A percentile compares a stretch with the other conserved stretches of the same genome.
Evolutionary conservation across 2,113 vertebrate genomes (phyloP).

Genomic region (Syngnathus scovelli): DNA sequence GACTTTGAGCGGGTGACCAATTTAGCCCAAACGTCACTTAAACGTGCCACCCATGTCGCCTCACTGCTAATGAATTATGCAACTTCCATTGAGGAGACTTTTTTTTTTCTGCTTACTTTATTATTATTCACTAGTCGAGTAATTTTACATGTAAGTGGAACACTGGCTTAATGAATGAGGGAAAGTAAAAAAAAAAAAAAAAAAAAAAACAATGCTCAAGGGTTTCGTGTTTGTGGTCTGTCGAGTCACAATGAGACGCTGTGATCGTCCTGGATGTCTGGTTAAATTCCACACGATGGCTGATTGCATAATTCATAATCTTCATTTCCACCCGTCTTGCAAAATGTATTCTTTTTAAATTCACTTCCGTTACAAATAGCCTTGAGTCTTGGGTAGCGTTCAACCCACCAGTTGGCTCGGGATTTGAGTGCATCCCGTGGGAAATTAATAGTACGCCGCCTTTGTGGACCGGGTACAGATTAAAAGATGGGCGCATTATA

Average conservation of each 20-base stretch:
- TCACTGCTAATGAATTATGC: background rate
- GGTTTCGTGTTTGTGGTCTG: constrained; percentile 5
- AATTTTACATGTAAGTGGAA: background rate
- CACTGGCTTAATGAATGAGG: background rate
- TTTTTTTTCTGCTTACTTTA: background rate
- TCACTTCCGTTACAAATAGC: constrained; percentile 17
- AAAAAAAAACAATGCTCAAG: constrained; percentile 1
- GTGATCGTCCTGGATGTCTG: constrained; percentile 4
- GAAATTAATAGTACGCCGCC: constrained; percentile 64
- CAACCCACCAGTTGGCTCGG: constrained; percentile 17
- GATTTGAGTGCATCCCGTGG: constrained; percentile 55
- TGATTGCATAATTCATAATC: constrained; percentile 35
- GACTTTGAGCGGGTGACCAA: background rate
- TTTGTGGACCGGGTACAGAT: constrained; percentile 66
- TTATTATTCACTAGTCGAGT: background rate
- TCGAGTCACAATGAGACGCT: constrained; percentile 13
- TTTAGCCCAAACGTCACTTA: background rate
- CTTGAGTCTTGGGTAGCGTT: constrained; percentile 15
- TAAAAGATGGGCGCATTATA: constrained; percentile 60
- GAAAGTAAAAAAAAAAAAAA: constrained; percentile 1
- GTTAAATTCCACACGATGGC: constrained; percentile 35
- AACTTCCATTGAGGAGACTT: background rate
- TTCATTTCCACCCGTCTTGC: constrained; percentile 3
- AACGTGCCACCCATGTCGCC: background rate
- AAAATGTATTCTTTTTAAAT: constrained; percentile 20